Evolutionary conservation across 2,113 vertebrate genomes (phyloP).

Genomic region (Scalopus aquaticus): DNA sequence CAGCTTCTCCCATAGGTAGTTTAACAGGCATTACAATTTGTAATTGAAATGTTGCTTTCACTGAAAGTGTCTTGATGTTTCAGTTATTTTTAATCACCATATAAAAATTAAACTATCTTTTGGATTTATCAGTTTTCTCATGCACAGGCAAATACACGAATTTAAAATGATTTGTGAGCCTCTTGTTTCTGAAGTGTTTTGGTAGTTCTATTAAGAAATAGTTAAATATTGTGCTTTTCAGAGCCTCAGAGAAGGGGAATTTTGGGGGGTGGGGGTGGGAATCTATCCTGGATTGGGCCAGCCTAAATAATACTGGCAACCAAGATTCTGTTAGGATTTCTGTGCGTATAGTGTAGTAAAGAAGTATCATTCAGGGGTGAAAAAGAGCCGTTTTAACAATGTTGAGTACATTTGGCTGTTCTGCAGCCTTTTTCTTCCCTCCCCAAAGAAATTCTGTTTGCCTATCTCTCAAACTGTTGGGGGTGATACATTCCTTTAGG

Average conservation of each 20-base stretch:
- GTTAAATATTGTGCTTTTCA: conserved; percentile 77
- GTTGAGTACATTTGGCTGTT: conserved; percentile 70
- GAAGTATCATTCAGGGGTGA: conserved; percentile 68
- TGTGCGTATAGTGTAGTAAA: conserved; percentile 77
- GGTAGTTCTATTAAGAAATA: conserved; percentile 71
- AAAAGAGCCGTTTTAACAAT: conserved; percentile 78
- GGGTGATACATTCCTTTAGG: conserved; percentile 79
- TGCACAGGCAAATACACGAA: conserved; percentile 87
- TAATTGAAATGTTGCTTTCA: conserved; percentile 83
- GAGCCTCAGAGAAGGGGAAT: conserved; percentile 67
- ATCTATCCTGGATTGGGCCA: conserved; percentile 70
- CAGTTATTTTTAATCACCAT: conserved; percentile 83
- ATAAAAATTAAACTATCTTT: conserved; percentile 83
- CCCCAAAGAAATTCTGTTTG: conserved; percentile 71
- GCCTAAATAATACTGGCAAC: conserved; percentile 71
- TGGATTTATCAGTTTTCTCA: conserved; percentile 87
- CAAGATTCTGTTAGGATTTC: conserved; percentile 74
- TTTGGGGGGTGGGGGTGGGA: conserved; percentile 15
- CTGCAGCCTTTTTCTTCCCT: conserved; percentile 67
- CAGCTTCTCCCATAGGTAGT: conserved; percentile 80
- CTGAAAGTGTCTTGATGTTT: conserved; percentile 83
- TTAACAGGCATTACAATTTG: conserved; percentile 80
- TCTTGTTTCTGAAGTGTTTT: conserved; percentile 79
- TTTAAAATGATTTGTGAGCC: conserved; percentile 83
- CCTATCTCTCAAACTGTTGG: conserved; percentile 70